These are phyloP conservation scores for Turnix velox DNA, from an alignment of 2,113 vertebrate genomes.

Conservation along the genomic window DNA sequence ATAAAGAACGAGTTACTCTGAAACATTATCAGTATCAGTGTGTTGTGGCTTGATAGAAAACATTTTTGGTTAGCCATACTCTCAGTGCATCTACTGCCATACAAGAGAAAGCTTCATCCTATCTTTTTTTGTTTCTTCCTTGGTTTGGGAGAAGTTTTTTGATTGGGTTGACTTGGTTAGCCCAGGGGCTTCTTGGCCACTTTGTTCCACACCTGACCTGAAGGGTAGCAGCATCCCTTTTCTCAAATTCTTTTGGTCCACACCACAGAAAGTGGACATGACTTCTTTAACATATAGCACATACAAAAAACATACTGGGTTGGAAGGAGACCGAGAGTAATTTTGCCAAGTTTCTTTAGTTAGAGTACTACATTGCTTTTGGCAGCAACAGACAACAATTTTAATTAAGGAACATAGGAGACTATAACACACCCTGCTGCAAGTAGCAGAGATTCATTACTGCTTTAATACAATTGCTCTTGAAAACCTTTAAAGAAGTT, in stretches of 20 bases:
- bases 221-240: not conserved
- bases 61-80: not conserved
- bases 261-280: not conserved
- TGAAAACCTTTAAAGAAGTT: not conserved
- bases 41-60: not conserved
- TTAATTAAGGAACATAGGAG: not conserved
- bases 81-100: not conserved
- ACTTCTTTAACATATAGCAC: fast-evolving
- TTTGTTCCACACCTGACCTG: not conserved
- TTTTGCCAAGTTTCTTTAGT: not conserved
- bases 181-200: not conserved
- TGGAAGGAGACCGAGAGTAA: not conserved
- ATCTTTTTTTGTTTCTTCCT: not conserved
- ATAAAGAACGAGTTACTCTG: conserved; percentile 63
- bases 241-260: not conserved
- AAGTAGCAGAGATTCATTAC: not conserved
- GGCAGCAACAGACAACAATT: no score
- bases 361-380: not conserved
- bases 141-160: not conserved
- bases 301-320: fast-evolving
- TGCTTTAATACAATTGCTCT: not conserved
- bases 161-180: not conserved
- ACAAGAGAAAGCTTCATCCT: not conserved
- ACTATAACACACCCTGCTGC: not conserved
- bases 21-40: fast-evolving